Evolutionary conservation across 2,113 vertebrate species (phyloP), one percentile per base, ranked within the genome.

Genomic region (Gasterosteus aculeatus): DNA sequence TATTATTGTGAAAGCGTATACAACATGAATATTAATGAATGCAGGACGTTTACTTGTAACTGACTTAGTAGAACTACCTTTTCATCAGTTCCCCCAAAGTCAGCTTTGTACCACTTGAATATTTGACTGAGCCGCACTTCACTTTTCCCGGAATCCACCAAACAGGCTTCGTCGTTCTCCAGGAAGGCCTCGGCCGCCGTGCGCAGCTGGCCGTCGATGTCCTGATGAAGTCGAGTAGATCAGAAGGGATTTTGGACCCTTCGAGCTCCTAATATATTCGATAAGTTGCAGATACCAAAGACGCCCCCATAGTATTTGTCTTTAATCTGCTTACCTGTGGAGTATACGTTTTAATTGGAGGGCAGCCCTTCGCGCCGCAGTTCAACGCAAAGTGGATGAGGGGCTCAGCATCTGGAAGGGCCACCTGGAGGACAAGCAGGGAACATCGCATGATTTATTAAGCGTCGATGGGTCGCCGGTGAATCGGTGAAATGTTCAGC

Each of bases 361-460:
- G 95, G 75, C 94, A 95, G 84, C 94, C 87, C 82, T 90, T 94
- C 10, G 91, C 90, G 0, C 95, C 94, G 69, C 93, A 94, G 78
- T 95, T 95, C 87, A 95, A 87, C 73, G 94, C 94, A 93, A 95
- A 95, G 83, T 95, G 94, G 83, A 95, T 91, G 15, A 94, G 92
- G 15, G 94, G 94, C 85, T 95, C 94, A 12, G 78, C 89, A 12
- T 94, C 87, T 42, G 91, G 91, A 46, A 95, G 92, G 1, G 94
- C 94, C 86, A 94, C 73, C 94, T 95, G 70, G 77, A 78, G 81
- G 85, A 81, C 57, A 38, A 61, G 6, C 76, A 14, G 22, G 46
- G 15, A 35, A 35, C 18, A 2, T 33, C 3, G 12, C 15, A 35
- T n/a, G 18, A 60, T 16, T 56, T 12, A 3, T 33, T 39, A 7